These are phyloP conservation scores for Cantharis nigra DNA, from an alignment of 2,888 invertebrate genomes.

Conservation along the genomic window DNA sequence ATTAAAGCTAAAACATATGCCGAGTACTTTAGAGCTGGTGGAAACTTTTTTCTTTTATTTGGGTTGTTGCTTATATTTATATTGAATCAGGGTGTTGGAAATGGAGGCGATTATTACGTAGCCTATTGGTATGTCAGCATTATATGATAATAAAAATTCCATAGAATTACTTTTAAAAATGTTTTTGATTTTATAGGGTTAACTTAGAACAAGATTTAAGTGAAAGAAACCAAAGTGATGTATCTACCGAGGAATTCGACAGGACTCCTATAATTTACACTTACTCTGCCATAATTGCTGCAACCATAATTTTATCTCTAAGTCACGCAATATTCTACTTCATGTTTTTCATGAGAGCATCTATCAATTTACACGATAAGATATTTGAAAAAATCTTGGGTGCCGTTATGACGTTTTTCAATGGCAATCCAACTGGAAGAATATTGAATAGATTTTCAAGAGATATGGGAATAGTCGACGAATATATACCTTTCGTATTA, in stretches of 20 bases:
- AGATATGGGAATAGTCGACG: constrained; percentile 78
- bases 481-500: constrained; percentile 59
- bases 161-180: not conserved
- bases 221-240: constrained; percentile 25
- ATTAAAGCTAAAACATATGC: constrained; percentile 51
- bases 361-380: constrained; percentile 75
- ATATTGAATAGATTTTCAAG: constrained; percentile 89
- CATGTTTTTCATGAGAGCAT: constrained; percentile 72
- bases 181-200: constrained; percentile 33
- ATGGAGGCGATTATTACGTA: constrained; percentile 71
- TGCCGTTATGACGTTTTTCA: constrained; percentile 86
- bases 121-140: constrained; percentile 60
- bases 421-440: constrained; percentile 79
- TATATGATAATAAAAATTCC: not conserved
- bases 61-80: constrained; percentile 58
- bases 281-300: constrained; percentile 57
- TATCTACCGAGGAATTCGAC: not conserved
- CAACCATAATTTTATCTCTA: constrained; percentile 58
- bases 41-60: constrained; percentile 55
- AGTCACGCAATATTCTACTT: constrained; percentile 68
- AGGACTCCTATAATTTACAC: constrained; percentile 43
- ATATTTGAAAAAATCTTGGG: constrained; percentile 85
- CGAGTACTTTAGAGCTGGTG: constrained; percentile 61
- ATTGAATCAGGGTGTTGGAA: constrained; percentile 63
- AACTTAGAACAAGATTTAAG: constrained; percentile 48